phyloP scores from a whole-genome alignment of 2,797 vertebrate species.

The Etheostoma perlongum region DNA sequence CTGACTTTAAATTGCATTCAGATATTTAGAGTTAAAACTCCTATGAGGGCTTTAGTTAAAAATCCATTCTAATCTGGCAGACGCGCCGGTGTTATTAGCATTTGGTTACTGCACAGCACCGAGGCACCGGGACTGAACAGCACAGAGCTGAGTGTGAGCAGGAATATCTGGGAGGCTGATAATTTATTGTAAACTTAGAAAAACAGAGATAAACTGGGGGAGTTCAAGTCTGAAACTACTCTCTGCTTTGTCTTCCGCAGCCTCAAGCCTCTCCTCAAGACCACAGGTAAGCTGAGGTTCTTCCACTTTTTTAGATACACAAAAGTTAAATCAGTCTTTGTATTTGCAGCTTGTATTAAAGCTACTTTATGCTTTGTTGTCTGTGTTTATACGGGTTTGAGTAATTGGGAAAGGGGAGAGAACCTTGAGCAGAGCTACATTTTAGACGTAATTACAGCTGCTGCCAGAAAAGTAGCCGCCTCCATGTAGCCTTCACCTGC shows the following conservation, averaged over 20 bases:
- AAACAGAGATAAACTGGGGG: conserved; percentile 43
- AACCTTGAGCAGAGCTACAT: conserved; percentile 26
- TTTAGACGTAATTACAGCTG: conserved; percentile 57
- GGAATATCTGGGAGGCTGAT: conserved; percentile 56
- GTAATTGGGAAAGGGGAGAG: conserved; percentile 25
- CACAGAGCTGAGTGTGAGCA: conserved; percentile 28
- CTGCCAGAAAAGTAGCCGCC: conserved; percentile 27
- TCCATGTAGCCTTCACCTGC: conserved; percentile 37
- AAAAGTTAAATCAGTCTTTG: not conserved
- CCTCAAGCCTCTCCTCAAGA: conserved; percentile 82
- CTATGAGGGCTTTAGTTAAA: conserved; percentile 69
- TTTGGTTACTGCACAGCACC: conserved; percentile 54
- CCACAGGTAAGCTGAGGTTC: conserved; percentile 78
- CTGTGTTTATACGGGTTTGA: conserved; percentile 5
- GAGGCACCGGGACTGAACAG: conserved; percentile 35
- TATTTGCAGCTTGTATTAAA: not conserved
- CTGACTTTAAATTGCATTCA: conserved; percentile 57
- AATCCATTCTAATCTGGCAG: conserved; percentile 79
- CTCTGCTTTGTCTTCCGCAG: conserved; percentile 70
- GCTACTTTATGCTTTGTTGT: not conserved
- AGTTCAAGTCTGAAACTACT: conserved; percentile 56
- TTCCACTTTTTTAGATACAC: not conserved
- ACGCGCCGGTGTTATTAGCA: conserved; percentile 58
- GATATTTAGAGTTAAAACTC: conserved; percentile 50
- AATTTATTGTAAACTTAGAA: conserved; percentile 48